Evolutionary conservation across 2,888 invertebrate species (phyloP).

Genomic region (Muschampia plurimacula): DNA sequence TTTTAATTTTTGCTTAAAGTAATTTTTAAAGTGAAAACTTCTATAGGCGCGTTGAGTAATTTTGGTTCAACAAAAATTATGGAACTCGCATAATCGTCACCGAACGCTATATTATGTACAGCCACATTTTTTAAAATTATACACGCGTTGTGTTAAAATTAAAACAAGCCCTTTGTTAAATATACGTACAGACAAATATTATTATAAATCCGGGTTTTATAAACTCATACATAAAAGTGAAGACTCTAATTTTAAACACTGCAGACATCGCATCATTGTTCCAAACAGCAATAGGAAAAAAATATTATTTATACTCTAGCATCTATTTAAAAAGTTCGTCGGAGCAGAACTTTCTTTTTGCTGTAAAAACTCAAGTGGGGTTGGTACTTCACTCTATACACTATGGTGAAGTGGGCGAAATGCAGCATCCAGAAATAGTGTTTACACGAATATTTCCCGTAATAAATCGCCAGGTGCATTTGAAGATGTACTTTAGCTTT

Average conservation of each 20-base stretch:
- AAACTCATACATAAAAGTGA: no score
- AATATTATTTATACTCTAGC: slow-evolving; percentile 3
- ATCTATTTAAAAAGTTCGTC: slow-evolving; percentile 43
- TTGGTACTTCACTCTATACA: slow-evolving; percentile 50
- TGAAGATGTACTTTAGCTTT: slow-evolving; percentile 38
- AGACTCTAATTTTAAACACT: not conserved
- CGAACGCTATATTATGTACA: no score
- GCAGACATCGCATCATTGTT: not conserved
- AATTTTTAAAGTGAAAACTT: no score
- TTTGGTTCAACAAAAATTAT: no score
- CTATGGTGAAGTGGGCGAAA: slow-evolving; percentile 49
- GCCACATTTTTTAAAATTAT: no score
- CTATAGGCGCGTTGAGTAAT: no score
- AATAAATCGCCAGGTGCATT: slow-evolving; percentile 6
- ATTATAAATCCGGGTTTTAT: no score
- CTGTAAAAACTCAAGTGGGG: slow-evolving; percentile 51
- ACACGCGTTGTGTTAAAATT: no score
- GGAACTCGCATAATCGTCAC: no score
- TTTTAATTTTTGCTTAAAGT: no score
- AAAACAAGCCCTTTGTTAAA: no score
- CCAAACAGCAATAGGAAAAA: not conserved
- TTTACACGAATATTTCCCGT: slow-evolving; percentile 46
- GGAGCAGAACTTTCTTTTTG: slow-evolving; percentile 46
- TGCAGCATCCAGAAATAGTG: slow-evolving; percentile 50
- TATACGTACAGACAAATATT: no score